Evolutionary conservation across 2,797 vertebrate species (phyloP).

Genomic region (Luscinia luscinia): DNA sequence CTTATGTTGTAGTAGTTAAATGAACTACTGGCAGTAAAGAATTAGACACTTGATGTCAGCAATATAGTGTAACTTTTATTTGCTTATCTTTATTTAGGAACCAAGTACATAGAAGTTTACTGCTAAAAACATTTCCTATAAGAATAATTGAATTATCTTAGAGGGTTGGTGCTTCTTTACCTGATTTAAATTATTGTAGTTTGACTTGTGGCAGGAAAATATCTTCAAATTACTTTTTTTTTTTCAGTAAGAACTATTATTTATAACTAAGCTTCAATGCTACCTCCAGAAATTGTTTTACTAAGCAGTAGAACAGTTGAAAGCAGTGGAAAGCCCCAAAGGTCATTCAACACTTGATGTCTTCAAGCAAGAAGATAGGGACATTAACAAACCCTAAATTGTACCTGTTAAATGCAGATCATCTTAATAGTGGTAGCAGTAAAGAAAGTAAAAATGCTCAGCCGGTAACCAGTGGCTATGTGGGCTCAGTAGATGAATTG

Average conservation of each 20-base stretch:
- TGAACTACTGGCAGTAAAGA: not conserved
- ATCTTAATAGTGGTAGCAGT: not conserved
- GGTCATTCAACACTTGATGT: not conserved
- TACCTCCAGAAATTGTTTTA: not conserved
- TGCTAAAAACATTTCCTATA: not conserved
- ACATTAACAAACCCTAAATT: not conserved
- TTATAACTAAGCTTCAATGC: not conserved
- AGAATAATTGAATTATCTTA: not conserved
- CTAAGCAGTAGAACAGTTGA: not conserved
- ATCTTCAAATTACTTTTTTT: not conserved
- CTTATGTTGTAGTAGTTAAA: not conserved
- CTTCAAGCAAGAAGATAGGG: constrained; percentile 8
- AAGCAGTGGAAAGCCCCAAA: not conserved
- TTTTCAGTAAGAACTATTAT: not conserved
- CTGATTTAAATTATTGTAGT: not conserved
- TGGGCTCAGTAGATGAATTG: not conserved
- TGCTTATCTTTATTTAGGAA: not conserved
- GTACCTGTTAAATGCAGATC: not conserved
- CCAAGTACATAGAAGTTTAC: not conserved
- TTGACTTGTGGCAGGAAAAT: not conserved
- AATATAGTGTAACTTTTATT: not conserved
- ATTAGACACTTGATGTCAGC: not conserved
- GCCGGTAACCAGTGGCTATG: not conserved
- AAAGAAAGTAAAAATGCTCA: constrained; percentile 20
- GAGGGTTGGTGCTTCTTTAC: not conserved